Evolutionary conservation across 1,140 invertebrate species (phyloP).

Genomic region (Campoletis sonorensis): DNA sequence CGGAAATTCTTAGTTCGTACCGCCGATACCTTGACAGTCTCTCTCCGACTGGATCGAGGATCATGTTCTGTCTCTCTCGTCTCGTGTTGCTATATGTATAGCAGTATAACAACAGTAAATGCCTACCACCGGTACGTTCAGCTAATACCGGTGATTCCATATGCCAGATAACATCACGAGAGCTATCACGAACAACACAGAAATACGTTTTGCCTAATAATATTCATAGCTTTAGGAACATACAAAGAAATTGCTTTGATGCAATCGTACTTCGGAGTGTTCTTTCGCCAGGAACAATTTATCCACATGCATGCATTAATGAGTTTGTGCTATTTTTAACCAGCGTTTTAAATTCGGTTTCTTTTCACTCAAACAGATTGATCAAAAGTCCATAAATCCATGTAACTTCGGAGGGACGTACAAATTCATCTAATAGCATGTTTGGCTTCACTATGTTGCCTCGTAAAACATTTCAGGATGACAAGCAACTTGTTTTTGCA

Average conservation of each 20-base stretch:
- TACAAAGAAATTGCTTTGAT: slow-evolving; percentile 10
- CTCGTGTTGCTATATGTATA: background rate
- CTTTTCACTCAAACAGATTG: no score
- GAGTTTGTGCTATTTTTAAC: no score
- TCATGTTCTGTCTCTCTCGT: background rate
- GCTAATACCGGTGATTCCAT: slow-evolving; percentile 30
- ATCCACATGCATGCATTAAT: no score
- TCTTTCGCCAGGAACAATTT: background rate
- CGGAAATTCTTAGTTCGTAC: background rate
- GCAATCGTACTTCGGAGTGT: background rate
- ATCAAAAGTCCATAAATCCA: no score
- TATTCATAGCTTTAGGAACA: slow-evolving; percentile 32
- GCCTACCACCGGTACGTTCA: background rate
- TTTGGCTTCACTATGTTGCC: no score
- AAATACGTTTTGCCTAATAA: slow-evolving; percentile 28
- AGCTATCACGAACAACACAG: background rate
- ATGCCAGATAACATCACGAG: slow-evolving; percentile 29
- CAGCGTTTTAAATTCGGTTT: no score
- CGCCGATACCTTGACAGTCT: background rate
- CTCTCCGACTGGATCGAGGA: slow-evolving; percentile 25
- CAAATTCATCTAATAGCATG: no score
- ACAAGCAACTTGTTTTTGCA: no score
- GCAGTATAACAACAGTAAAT: background rate
- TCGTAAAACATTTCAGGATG: no score
- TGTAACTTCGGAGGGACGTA: no score